Conservation (phyloP, 2,797 vertebrate genomes). For the Darevskia nairensis region DNA sequence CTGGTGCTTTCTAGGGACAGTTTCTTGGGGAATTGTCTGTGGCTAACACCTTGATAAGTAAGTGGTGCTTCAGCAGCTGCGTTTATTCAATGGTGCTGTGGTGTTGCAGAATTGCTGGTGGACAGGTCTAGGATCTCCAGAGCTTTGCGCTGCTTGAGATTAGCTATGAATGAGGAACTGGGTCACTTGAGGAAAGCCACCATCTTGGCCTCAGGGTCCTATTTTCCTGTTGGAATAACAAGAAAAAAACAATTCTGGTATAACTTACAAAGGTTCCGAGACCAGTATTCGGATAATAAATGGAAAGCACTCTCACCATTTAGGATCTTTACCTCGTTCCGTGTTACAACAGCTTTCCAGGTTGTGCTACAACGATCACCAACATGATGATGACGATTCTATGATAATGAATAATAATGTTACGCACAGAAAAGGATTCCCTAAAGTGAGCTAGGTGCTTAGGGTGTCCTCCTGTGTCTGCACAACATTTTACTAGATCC, state of each 20-base stretch:
- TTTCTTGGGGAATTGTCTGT: not conserved
- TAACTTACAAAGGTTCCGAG: not conserved
- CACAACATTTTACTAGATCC: conserved; percentile 44
- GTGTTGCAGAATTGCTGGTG: not conserved
- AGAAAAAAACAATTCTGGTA: not conserved
- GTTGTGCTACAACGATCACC: too few species aligned
- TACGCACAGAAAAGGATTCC: conserved; percentile 44
- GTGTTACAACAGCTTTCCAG: too few species aligned
- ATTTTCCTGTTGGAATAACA: not conserved
- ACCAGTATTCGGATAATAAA: not conserved
- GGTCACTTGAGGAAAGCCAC: not conserved
- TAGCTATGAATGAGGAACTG: not conserved
- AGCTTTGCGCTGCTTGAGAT: not conserved
- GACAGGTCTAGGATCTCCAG: not conserved
- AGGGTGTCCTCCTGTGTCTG: conserved; percentile 30
- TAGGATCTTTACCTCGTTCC: too few species aligned
- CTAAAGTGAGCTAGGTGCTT: conserved; percentile 40
- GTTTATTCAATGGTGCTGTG: not conserved
- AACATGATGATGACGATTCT: too few species aligned
- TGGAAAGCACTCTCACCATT: not conserved
- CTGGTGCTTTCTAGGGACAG: not conserved
- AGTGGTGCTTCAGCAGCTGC: not conserved
- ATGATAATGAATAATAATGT: too few species aligned
- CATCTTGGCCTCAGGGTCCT: not conserved
- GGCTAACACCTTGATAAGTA: not conserved